phyloP scores from a whole-genome alignment of 1,140 invertebrate species.

The Marisa cornuarietis region DNA sequence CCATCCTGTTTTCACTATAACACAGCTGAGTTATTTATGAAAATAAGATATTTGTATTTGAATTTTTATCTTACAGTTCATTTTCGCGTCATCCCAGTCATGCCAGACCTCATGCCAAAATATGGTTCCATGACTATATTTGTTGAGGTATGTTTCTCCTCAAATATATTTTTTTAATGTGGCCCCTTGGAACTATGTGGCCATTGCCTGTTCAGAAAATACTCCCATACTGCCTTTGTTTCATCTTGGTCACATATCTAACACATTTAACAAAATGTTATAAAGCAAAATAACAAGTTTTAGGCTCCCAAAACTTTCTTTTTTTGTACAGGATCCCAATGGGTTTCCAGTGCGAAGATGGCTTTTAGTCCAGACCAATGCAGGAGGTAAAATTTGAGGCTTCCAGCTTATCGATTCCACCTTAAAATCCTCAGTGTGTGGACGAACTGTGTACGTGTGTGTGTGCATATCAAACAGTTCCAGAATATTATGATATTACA shows the following conservation, averaged over 20 bases:
- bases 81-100: conserved; percentile 71
- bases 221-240: too few relatives aligned
- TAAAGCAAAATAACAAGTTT: too few relatives aligned
- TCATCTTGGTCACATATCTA: too few relatives aligned
- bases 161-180: background rate
- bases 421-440: background rate
- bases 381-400: conserved; percentile 55
- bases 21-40: too few relatives aligned
- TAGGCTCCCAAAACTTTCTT: conserved; percentile 1
- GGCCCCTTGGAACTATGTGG: too few relatives aligned
- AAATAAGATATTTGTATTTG: too few relatives aligned
- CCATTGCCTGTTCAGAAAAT: too few relatives aligned
- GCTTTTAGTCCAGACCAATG: conserved; percentile 81
- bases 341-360: conserved; percentile 87
- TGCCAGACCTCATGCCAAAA: conserved; percentile 61
- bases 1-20: too few relatives aligned
- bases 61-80: conserved; percentile 71
- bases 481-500: too few relatives aligned
- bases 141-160: conserved; percentile 51
- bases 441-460: conserved; percentile 5
- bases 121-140: conserved; percentile 62
- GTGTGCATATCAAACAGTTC: background rate
- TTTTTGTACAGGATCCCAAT: conserved; percentile 71
- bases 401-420: background rate
- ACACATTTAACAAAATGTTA: too few relatives aligned